Evolutionary conservation across 2,113 vertebrate genomes (phyloP).

Genomic region (Seriola quinqueradiata): DNA sequence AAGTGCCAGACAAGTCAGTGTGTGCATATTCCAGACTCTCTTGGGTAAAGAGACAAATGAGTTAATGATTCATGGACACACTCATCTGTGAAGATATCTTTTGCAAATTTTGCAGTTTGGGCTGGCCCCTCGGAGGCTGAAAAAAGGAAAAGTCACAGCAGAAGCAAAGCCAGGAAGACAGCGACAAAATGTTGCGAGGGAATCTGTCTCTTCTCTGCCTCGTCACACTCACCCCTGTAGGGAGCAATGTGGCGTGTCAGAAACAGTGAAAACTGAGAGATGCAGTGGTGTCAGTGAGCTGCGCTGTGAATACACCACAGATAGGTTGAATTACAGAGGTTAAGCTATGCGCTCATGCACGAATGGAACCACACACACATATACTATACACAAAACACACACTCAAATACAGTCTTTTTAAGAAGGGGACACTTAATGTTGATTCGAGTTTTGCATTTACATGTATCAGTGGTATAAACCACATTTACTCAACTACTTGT

Average conservation of each 20-base stretch:
- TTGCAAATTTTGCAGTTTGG: conserved; percentile 19
- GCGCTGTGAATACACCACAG: conserved; percentile 13
- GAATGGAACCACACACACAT: neutral
- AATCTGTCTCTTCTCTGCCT: conserved; percentile 36
- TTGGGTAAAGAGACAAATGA: neutral
- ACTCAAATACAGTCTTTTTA: neutral
- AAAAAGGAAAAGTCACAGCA: conserved; percentile 40
- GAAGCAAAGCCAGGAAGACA: conserved; percentile 42
- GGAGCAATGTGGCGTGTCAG: conserved; percentile 42
- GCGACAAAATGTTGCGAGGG: conserved; percentile 25
- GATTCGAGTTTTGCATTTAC: too few species aligned
- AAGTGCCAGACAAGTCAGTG: neutral
- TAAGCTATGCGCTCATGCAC: too few species aligned
- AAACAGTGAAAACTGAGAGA: conserved; percentile 34
- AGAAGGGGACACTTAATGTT: too few species aligned
- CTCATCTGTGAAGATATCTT: conserved; percentile 24
- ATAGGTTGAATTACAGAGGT: conserved; percentile 10
- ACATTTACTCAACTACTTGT: neutral
- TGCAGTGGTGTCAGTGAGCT: conserved; percentile 1
- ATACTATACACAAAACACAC: neutral
- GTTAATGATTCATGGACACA: conserved; percentile 33
- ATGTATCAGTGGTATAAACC: neutral
- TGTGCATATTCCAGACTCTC: neutral
- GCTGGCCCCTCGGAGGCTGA: conserved; percentile 1
- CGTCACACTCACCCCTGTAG: conserved; percentile 33